Base-by-base conservation (phyloP, 2,113 vertebrate genomes). In the Lontra canadensis region DNA sequence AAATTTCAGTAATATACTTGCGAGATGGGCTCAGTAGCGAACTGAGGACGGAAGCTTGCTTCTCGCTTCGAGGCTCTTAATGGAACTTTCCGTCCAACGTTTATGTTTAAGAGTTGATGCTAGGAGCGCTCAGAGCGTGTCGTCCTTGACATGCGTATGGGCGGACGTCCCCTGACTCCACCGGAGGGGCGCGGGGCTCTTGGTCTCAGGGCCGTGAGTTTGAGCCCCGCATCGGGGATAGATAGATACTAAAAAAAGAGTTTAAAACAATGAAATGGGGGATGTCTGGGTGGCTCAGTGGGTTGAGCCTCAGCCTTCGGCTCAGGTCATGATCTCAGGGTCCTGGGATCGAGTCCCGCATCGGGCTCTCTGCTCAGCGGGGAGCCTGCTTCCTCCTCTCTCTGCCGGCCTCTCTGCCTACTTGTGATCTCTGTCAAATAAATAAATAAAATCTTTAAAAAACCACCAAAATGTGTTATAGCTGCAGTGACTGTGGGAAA, bases 81-180 rank as follows among this genome's bases (percentile, higher is more conserved):
- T 20, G 20, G 31, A 31, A 36, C 42, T 76, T 85, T 63, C 4
- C 23, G 6, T 59, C 44, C 49, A 84, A 8, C 9, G 7, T 73
- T 73, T 73, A 49, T 44, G 23, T 91, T 18, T 57, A 59, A 47
- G 39, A 84, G 10, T 61, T 74, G 11, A 36, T 42, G 44, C n/a
- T 59, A 84, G 31, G 9, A 8, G 34, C 1, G 18, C 26, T 57
- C 39, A 47, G 59, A 47, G 6, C 3, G 9, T 4, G n/a, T 21
- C 29, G 21, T 44, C 15, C 5, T 74, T 36, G 18, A 61, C n/a
- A 21, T 15, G 7, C 20, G 84, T 82, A 36, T 0, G 25, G 49
- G 69, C 18, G 0, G 69, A 25, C 1, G 10, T 36, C 69, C 21
- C 10, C 21, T 39, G 10, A 21, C 36, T 25, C n/a, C 0, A 4